Evolutionary conservation across 92 coral and sea anemone genomes (phyloP).

Genomic region (Palythoa grandiflora): DNA sequence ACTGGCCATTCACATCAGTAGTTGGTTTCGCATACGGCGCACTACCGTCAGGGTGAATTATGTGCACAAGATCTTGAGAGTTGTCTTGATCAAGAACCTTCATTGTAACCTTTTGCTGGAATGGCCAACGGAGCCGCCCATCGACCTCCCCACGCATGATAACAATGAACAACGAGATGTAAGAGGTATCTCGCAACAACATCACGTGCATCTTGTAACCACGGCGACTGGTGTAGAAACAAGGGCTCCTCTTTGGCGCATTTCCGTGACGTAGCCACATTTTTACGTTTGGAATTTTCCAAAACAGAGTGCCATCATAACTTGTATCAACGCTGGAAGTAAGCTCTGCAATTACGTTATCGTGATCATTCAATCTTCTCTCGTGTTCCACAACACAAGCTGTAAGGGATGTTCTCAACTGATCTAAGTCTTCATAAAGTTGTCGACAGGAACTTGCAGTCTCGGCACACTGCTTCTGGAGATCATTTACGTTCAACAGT

Average conservation of each 20-base stretch:
- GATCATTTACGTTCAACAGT: no score
- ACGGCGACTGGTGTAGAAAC: constrained; percentile 8
- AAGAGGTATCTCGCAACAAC: background rate
- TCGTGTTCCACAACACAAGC: background rate
- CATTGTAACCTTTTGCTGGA: constrained; percentile 17
- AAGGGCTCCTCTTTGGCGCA: background rate
- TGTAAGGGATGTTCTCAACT: no score
- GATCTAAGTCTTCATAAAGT: no score
- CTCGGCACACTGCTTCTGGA: no score
- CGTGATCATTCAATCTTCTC: background rate
- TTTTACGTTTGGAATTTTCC: background rate
- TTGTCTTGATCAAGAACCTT: constrained; percentile 3
- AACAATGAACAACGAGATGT: constrained; percentile 4
- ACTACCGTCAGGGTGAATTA: no score
- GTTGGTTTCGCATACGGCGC: no score
- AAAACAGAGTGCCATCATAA: background rate
- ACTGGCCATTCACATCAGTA: no score
- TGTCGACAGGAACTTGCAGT: no score
- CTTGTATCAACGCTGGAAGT: background rate
- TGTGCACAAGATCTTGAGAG: no score
- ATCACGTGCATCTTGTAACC: constrained; percentile 20
- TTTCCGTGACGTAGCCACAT: background rate
- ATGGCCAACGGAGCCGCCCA: constrained; percentile 25
- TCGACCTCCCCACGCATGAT: constrained; percentile 28
- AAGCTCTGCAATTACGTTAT: background rate